Evolutionary conservation across 2,888 invertebrate genomes (phyloP), one percentile per base, ranked within the genome.

Genomic region (Pseudolycoriella hygida): DNA sequence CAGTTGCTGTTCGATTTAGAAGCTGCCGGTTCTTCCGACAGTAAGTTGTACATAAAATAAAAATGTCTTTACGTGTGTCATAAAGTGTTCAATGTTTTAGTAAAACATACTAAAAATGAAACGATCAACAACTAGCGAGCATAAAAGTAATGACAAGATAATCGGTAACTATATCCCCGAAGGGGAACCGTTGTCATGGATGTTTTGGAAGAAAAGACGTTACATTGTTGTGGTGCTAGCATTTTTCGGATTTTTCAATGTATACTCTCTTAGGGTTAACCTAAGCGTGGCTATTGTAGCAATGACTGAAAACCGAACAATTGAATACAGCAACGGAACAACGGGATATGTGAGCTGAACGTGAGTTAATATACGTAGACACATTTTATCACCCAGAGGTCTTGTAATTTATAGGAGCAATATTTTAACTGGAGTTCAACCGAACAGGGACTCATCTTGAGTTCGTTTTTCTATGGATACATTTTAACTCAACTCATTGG

Each of bases 231-330:
- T 80, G 0, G 56, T 80, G 6, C 61, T 87, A 53, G 83, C 85
- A 0, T 88, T 88, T 67, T 74, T 86, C 51, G 87, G 87, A 4
- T 86, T 87, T 64, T 84, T 86, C 68, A 83, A 84, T 54, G 78
- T 83, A 2, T 88, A 87, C 60, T 77, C 85, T 3, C 65, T 88
- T 48, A 70, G 88, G 37, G 89, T 89, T 4, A 92, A 90, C 67
- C 71, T 94, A 51, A 90, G 89, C 51, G 85, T 94, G 14, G 92
- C 89, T 3, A 85, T 94, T 52, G 89, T 94, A 39, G 88, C 89
- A 50, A 94, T 94, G 93, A 87, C 83, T 0, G 76, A 80, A 55
- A 73, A 78, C 18, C 67, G 73, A 48, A 74, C 72, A 42, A 70
- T 72, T 3, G 65, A 67, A 37, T 65, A 74, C 46, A 73, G 69